Base-by-base conservation (phyloP, 2,113 vertebrate species). In the Takifugu bimaculatus region DNA sequence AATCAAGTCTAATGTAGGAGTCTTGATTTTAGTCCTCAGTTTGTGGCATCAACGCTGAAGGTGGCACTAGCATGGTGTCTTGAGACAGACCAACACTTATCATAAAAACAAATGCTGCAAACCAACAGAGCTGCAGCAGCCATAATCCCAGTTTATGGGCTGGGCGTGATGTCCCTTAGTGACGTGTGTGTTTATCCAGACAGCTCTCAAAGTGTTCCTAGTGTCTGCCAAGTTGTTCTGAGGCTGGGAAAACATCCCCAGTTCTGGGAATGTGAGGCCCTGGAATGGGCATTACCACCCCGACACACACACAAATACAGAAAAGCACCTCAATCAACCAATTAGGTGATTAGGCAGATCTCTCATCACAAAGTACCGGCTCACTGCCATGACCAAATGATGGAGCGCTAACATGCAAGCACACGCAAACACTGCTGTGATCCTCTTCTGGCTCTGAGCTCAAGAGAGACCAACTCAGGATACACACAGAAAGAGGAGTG, bases 301-400 rank as follows among this genome's bases (percentile, higher is more conserved):
- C 57, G 50, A 61, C 60, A 59, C 39, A 60, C 53, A 77, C 56
- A 68, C 52, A 63, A 44, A 68, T 1, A 9, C 57, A 72, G 39
- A 77, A 64, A 74, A 48, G 58, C 77, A 82, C 84, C 93, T 93
- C 93, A 91, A 94, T 94, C 91, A 93, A 92, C 93, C 92, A 93
- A 93, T 93, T 93, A 92, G 88, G 90, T 92, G 86, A 93, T 92
- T 88, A 87, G 87, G 90, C 87, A 66, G 83, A 80, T 85, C 80
- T 76, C 80, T 79, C 86, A 82, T 80, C 82, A 87, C 79, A 78
- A 32, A 79, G 80, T 83, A 85, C 77, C 86, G 90, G 83, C 85
- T 85, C 84, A 84, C 88, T 90, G 90, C 84, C 86, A 74, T 68
- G 81, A 89, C 76, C 83, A 81, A 84, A 88, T 88, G 90, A 89